A percentile compares a stretch with the other conserved stretches of the same genome.
Conservation (phyloP, 37 sponge, comb jelly and placozoan species). For the Agelas oroides region DNA sequence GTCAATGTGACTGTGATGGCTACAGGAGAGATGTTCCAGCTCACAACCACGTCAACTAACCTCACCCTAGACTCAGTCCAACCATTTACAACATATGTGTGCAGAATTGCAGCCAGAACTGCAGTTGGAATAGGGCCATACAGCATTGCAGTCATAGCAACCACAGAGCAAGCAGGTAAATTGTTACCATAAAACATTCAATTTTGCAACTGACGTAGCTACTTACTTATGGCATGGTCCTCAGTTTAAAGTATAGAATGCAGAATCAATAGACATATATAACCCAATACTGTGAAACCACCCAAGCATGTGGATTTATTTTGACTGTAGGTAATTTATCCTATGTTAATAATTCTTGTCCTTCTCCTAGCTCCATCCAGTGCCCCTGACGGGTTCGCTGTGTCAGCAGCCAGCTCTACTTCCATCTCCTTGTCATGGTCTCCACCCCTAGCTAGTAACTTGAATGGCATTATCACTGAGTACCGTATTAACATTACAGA, state of each 20-base stretch:
- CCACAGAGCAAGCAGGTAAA: conserved; percentile 21
- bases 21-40: background rate
- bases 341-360: no score
- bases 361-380: conserved; percentile 19
- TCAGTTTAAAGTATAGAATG: no score
- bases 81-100: conserved; percentile 15
- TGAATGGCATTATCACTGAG: conserved; percentile 49
- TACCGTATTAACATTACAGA: conserved; percentile 42
- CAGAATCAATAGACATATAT: no score
- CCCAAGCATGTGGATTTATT: no score
- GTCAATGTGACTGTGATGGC: background rate
- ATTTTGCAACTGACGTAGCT: no score
- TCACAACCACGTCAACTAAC: background rate
- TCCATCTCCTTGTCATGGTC: conserved; percentile 21
- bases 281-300: no score
- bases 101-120: conserved; percentile 23
- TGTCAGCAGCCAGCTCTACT: background rate
- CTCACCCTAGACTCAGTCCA: conserved; percentile 9
- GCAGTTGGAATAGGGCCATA: conserved; percentile 12
- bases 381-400: conserved; percentile 22
- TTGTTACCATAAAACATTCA: no score
- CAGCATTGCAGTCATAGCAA: background rate
- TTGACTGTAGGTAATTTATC: no score
- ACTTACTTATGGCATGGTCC: no score
- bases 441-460: conserved; percentile 1